Conservation (phyloP, 2,797 vertebrate species). For the Cyprinodon diabolis region DNA sequence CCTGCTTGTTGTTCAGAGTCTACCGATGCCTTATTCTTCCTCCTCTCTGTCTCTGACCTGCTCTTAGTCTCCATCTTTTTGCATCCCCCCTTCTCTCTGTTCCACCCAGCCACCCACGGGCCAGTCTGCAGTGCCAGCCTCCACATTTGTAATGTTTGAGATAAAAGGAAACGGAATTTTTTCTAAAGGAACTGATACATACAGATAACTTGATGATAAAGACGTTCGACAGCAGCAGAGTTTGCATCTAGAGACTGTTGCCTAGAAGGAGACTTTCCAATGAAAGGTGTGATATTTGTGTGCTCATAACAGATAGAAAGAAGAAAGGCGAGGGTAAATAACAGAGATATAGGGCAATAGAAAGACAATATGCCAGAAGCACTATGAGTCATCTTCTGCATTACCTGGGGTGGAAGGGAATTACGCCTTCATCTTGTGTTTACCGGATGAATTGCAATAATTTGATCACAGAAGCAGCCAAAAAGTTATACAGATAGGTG, state of each 20-base stretch:
- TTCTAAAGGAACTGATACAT: slow-evolving; percentile 17
- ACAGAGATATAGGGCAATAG: neutral
- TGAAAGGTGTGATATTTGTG: slow-evolving; percentile 29
- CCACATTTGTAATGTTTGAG: slow-evolving; percentile 20
- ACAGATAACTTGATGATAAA: slow-evolving; percentile 29
- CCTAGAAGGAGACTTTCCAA: slow-evolving; percentile 27
- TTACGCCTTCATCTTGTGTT: neutral
- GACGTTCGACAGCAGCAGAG: slow-evolving; percentile 39
- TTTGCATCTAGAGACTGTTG: slow-evolving; percentile 27
- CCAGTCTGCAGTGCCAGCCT: slow-evolving; percentile 45
- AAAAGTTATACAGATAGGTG: neutral
- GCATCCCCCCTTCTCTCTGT: neutral
- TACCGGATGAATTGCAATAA: neutral
- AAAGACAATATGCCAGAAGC: slow-evolving; percentile 1
- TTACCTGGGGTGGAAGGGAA: neutral
- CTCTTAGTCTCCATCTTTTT: slow-evolving; percentile 46
- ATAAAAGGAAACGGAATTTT: slow-evolving; percentile 13
- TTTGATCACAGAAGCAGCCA: neutral
- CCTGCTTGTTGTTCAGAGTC: neutral
- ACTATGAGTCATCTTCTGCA: neutral
- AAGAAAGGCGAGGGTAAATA: neutral
- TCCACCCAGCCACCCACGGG: slow-evolving; percentile 45
- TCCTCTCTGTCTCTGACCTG: slow-evolving; percentile 48
- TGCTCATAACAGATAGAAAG: slow-evolving; percentile 1
- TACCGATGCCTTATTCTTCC: slow-evolving; percentile 13